Base-by-base conservation (phyloP, 2,113 vertebrate species). In the Phalacrocorax pelagicus region DNA sequence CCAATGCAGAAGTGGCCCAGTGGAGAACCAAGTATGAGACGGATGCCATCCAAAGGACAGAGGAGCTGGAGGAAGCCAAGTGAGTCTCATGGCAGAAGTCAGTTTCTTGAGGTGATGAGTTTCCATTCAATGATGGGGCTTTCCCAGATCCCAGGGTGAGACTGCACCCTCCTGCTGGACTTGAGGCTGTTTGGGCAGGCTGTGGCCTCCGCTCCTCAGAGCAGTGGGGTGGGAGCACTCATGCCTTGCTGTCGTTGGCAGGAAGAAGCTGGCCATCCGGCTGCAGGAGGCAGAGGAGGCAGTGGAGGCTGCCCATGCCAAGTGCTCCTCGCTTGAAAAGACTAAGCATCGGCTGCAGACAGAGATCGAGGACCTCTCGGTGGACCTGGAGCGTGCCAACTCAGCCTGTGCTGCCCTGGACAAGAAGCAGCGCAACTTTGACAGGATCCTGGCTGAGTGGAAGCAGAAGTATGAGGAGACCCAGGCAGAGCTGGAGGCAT, bases 41-140 rank as follows among this genome's bases (percentile, higher is more conserved):
- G 0, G 99, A 99, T 4, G 99, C 99, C 97, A 99, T 99, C 94
- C 99, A 99, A 96, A 99, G 99, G 96, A 99, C 99, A 0, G 99
- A 99, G 97, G 99, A 99, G 92, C 98, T 99, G 90, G 99, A 99
- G 96, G 99, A 99, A 92, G 99, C 99, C 93, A 99, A 99, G 99
- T 99, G 94, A 98, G 99, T 96, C 47, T 54, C 29, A 6, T 9
- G 17, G 21, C 38, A n/a, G 11, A 16, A 66, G 30, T 6, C 0
- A 0, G 20, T 22, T 81, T 29, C 52, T 54, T 61, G 57, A 23
- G n/a, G n/a, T 63, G 46, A 12, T 21, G 10, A 3, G 29, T 47
- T 81, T 21, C 42, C 5, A 1, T 74, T 65, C 55, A n/a, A 3
- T 5, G 26, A 5, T 10, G n/a, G 57, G 49, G 26, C 15, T 79